Evolutionary conservation across 2,113 vertebrate genomes (phyloP).

Genomic region (Plecturocebus donacophilus): DNA sequence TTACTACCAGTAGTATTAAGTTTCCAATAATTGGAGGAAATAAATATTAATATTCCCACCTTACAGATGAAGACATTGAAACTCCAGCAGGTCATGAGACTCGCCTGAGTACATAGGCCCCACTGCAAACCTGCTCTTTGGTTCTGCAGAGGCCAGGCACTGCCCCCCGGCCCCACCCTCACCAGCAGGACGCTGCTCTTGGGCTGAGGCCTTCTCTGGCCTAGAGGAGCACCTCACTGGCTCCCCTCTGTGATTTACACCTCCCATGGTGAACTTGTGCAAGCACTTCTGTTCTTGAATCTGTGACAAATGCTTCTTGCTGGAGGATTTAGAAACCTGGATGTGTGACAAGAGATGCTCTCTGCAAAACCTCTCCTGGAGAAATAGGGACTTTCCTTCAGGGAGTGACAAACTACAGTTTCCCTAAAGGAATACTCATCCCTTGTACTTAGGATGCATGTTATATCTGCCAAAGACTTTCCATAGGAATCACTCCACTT

Average conservation of each 20-base stretch:
- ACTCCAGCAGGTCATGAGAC: not conserved
- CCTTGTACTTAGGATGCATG: fast-evolving
- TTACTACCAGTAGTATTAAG: not conserved
- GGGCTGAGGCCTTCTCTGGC: too few relatives aligned
- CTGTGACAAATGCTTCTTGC: not conserved
- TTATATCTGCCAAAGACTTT: not conserved
- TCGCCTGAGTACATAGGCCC: not conserved
- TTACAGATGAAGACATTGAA: not conserved
- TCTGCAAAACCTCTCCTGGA: not conserved
- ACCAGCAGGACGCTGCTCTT: not conserved
- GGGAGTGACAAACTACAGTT: not conserved
- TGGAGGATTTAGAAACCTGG: not conserved
- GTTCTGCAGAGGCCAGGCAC: not conserved
- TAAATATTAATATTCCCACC: not conserved
- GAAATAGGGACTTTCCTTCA: not conserved
- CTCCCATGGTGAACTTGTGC: fast-evolving
- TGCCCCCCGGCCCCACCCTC: fast-evolving
- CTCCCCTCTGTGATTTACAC: fast-evolving
- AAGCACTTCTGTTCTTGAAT: fast-evolving
- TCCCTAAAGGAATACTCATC: not conserved
- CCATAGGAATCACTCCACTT: too few relatives aligned
- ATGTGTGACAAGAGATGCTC: not conserved
- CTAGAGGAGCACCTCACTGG: fast-evolving
- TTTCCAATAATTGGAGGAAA: not conserved
- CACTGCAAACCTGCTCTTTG: not conserved